Percentiles rank a stretch among this genome's conserved stretches.
Conservation (phyloP, 2,797 vertebrate genomes). For the Gila robusta region DNA sequence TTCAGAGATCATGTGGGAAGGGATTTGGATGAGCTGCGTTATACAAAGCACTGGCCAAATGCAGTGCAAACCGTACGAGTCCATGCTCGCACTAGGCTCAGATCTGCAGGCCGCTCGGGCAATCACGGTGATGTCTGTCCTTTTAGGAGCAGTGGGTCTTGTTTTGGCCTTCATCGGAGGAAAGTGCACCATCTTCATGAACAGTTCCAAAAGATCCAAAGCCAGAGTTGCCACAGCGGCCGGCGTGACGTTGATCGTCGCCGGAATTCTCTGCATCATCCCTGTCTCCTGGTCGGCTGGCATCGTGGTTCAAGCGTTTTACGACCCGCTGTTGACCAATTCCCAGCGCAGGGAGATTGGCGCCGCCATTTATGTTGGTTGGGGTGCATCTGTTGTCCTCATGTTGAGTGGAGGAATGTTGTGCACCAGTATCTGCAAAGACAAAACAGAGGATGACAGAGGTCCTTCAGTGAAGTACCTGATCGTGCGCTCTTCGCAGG, state of each 20-base stretch:
- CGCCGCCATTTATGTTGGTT: constrained; percentile 87
- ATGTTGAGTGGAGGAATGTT: constrained; percentile 86
- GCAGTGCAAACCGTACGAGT: constrained; percentile 79
- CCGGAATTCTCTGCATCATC: constrained; percentile 80
- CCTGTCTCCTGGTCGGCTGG: constrained; percentile 79
- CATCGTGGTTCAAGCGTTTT: constrained; percentile 77
- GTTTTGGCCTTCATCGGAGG: constrained; percentile 82
- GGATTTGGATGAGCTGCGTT: constrained; percentile 84
- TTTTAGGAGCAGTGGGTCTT: constrained; percentile 71
- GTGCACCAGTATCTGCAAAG: constrained; percentile 77
- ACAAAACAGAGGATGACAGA: constrained; percentile 58
- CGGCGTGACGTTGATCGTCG: constrained; percentile 72
- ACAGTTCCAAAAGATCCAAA: constrained; percentile 67
- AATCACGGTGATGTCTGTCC: constrained; percentile 75
- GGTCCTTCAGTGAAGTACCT: constrained; percentile 74
- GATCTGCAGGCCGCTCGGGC: constrained; percentile 79
- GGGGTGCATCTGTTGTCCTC: constrained; percentile 82
- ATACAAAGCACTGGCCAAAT: constrained; percentile 80
- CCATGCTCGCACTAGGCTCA: constrained; percentile 72
- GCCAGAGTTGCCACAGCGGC: constrained; percentile 74
- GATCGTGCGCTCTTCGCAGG: constrained; percentile 71
- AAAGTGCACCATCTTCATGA: constrained; percentile 84
- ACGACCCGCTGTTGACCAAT: constrained; percentile 78
- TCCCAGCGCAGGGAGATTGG: constrained; percentile 89
- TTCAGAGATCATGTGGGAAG: constrained; percentile 79